Base-by-base conservation (phyloP, 2,113 vertebrate genomes). In the Pluvialis apricaria region DNA sequence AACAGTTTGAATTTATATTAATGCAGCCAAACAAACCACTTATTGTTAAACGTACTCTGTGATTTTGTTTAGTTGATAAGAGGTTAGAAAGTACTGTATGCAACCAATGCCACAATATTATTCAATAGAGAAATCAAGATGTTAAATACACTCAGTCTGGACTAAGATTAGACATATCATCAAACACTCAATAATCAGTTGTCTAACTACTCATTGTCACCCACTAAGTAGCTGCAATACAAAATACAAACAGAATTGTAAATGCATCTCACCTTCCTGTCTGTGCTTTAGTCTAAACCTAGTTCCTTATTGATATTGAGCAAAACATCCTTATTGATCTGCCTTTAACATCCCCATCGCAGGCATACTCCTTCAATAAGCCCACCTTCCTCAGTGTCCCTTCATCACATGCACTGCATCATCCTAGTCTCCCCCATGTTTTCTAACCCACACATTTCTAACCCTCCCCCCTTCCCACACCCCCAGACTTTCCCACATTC, bases 121-220 rank as follows among this genome's bases (percentile, higher is more conserved):
- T 72, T 90, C 80, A 91, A 83, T 38, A 81, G 86, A 64, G 71
- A 95, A 93, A 94, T 93, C 95, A 95, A 85, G 75, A 83, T 2
- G 0, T 57, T 89, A 94, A 92, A 90, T 90, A 47, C 36, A 70
- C 55, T 88, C 26, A 6, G 25, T 79, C 55, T 49, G 75, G 57
- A 71, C 72, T 58, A 55, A 69, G 62, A 89, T 91, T 66, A 84
- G 62, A 62, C 22, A 82, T 45, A 92, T 81, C 88, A 90, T 64
- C 88, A 86, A 93, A 92, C 77, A 90, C 61, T 97, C 86, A 90
- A 62, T 95, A 97, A 96, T 90, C 64, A 91, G 47, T 94, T 68
- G 51, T 72, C 75, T 95, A 75, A 94, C 75, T 52, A 52, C 55
- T 71, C 83, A 87, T 94, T 93, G 88, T 90, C 88, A 92, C 54